These are phyloP conservation scores for Sarotherodon lohbergeri DNA, from an alignment of 2,113 vertebrate species.

Conservation along the genomic window DNA sequence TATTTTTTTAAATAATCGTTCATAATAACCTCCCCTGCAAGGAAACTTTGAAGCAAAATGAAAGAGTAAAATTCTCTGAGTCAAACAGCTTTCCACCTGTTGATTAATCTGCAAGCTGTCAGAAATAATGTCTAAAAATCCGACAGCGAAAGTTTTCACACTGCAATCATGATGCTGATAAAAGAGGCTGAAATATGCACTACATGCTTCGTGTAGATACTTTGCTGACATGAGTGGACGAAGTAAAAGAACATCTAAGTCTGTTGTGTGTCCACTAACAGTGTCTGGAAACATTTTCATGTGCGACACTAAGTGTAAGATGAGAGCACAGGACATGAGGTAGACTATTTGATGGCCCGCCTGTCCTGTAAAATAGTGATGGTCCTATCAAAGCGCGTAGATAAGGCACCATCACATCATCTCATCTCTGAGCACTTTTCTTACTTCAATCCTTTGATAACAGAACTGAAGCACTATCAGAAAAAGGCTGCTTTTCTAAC, in stretches of 20 bases:
- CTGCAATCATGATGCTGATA: background rate
- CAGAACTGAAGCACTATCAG: background rate
- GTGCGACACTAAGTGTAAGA: background rate
- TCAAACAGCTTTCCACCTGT: background rate
- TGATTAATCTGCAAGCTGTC: background rate
- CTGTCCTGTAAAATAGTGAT: constrained; percentile 30
- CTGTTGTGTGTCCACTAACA: background rate
- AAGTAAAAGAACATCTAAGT: background rate
- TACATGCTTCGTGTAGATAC: background rate
- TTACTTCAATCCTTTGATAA: background rate
- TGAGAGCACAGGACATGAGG: background rate
- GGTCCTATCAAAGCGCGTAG: constrained; percentile 4
- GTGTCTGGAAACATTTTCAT: background rate
- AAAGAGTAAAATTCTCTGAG: background rate
- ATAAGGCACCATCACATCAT: constrained; percentile 18
- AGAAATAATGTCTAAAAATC: background rate
- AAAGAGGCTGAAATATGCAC: background rate
- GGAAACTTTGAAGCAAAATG: background rate
- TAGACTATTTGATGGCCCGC: background rate
- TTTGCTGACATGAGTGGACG: background rate
- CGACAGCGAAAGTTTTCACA: background rate
- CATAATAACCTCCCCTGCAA: background rate
- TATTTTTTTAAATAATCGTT: background rate
- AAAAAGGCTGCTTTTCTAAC: background rate
- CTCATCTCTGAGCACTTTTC: background rate